Conservation (phyloP, 2,113 vertebrate genomes). For the Xenopus laevis region DNA sequence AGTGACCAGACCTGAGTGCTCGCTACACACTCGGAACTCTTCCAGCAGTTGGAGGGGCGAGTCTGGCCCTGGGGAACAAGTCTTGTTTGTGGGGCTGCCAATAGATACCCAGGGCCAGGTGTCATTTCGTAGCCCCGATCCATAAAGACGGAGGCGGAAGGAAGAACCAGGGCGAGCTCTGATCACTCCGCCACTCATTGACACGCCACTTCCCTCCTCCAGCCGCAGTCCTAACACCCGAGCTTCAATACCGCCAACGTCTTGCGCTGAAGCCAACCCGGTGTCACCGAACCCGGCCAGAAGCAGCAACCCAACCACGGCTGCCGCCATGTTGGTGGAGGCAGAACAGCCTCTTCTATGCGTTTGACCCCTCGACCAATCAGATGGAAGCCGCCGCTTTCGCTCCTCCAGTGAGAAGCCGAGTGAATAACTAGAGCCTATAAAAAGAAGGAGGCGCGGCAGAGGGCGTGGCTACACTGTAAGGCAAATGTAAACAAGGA, state of each 20-base stretch:
- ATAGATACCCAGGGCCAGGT: conserved; percentile 70
- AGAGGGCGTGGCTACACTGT: not conserved
- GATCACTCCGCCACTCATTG: conserved; percentile 60
- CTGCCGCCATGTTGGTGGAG: conserved; percentile 30
- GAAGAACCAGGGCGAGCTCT: conserved; percentile 62
- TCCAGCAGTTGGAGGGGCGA: conserved; percentile 46
- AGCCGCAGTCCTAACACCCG: conserved; percentile 72
- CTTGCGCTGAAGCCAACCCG: not conserved
- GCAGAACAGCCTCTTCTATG: not conserved
- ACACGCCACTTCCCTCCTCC: conserved; percentile 64
- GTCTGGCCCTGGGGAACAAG: conserved; percentile 39
- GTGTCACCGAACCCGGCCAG: not conserved
- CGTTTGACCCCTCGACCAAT: conserved; percentile 2
- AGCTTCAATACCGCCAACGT: conserved; percentile 47
- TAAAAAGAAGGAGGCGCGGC: not conserved
- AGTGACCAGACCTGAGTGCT: conserved; percentile 58
- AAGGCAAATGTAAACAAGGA: conserved; percentile 33
- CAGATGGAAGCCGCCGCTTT: conserved; percentile 8
- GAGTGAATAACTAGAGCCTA: not conserved
- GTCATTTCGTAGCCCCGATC: conserved; percentile 64
- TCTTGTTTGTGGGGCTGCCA: conserved; percentile 56
- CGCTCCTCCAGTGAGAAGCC: not conserved
- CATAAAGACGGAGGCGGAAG: conserved; percentile 76
- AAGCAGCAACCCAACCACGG: conserved; percentile 1
- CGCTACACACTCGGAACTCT: conserved; percentile 49